Base-by-base conservation (phyloP, 2,888 invertebrate genomes). In the Ormyrus rosae region DNA sequence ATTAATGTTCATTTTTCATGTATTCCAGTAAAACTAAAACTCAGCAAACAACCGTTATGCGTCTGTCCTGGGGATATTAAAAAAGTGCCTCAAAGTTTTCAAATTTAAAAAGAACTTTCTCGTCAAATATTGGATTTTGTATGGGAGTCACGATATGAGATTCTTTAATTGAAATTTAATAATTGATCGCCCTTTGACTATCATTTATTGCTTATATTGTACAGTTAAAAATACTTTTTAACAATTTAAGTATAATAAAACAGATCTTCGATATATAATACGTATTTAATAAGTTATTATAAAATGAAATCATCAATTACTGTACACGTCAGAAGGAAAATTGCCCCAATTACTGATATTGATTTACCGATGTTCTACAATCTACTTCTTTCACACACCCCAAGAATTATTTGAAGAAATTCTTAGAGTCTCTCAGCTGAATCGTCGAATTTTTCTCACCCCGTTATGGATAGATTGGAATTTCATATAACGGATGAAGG, bases 1-100 rank as follows among this genome's bases (percentile, higher is more conserved):
- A 65, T 65, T 65, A 13, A 65, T 65, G 51, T 65, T 51, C 50
- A 51, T 65, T 65, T 65, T 56, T 50, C 13, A 65, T n/a, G 51
- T 19, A 13, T 8, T 50, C 51, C 6, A 13, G 9, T 13, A 65
- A 65, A 19, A 50, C 2, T 65, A n/a, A 13, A 65, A 65, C 51
- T 65, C 8, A 19, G 50, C 9, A 51, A 51, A 65, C 65, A 51
- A 51, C 13, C 51, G 64, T n/a, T 51, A 19, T 51, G 65, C 10
- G 19, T 51, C 51, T 51, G 51, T 13, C 51, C 50, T 0, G 8
- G 10, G 51, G n/a, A 51, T 65, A 65, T 65, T 65, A n/a, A 65
- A 65, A 65, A 51, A 65, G 51, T 65, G 50, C 2, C 63, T 11
- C 7, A 6, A 65, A 65, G 51, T 65, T 65, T 65, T 50, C 34